Conservation (phyloP, 2,113 vertebrate genomes). For the Pelvicachromis taeniatus region DNA sequence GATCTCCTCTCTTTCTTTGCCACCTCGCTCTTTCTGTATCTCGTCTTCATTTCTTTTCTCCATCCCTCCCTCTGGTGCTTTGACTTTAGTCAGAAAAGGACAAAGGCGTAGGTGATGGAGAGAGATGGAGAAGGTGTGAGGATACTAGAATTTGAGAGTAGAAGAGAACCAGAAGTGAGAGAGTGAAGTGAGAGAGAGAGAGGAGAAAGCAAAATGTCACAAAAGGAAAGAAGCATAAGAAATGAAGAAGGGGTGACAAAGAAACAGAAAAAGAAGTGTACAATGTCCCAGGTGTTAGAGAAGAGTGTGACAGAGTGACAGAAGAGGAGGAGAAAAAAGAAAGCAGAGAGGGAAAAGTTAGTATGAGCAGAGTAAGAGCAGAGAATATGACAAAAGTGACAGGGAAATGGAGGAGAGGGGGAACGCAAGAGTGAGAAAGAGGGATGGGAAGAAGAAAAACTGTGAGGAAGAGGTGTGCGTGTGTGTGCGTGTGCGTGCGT, state of each 20-base stretch:
- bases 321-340: neutral
- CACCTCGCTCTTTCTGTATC: neutral
- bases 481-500: neutral
- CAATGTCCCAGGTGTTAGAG: neutral
- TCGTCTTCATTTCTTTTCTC: neutral
- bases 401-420: neutral
- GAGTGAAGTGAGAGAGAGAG: neutral
- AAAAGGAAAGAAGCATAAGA: conserved; percentile 15
- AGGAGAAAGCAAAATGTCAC: conserved; percentile 13
- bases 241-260: conserved; percentile 30
- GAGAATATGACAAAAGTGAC: conserved; percentile 34
- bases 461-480: neutral
- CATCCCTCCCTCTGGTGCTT: conserved; percentile 12
- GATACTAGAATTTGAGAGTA: neutral
- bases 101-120: neutral
- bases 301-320: conserved; percentile 26
- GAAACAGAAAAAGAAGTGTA: conserved; percentile 42
- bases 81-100: conserved; percentile 27
- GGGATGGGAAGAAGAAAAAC: conserved; percentile 16
- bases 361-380: neutral
- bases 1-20: conserved; percentile 13
- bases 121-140: neutral
- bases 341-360: conserved; percentile 15
- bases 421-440: neutral
- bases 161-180: neutral